These are phyloP conservation scores for Clunio marinus DNA, from an alignment of 2,888 invertebrate species.

Conservation along the genomic window DNA sequence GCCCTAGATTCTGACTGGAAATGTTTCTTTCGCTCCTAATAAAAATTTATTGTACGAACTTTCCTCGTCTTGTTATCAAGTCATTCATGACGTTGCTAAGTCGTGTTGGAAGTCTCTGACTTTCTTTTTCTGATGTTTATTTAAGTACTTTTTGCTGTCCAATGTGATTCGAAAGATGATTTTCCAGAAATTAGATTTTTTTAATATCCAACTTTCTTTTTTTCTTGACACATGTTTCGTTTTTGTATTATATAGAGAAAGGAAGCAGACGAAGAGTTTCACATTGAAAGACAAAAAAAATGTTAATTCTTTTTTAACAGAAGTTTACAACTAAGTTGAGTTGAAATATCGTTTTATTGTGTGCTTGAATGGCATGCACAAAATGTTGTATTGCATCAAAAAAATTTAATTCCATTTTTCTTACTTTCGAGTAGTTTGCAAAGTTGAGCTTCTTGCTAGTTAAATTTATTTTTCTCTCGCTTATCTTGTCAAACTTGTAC, in stretches of 20 bases:
- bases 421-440: not conserved
- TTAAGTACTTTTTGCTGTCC: too few relatives aligned
- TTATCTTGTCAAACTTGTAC: conserved; percentile 12
- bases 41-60: conserved; percentile 31
- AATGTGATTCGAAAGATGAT: not conserved
- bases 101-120: not conserved
- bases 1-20: conserved; percentile 18
- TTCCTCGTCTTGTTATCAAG: conserved; percentile 18
- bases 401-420: not conserved
- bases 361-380: too few relatives aligned
- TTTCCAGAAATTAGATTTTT: not conserved
- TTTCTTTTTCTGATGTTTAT: not conserved
- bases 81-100: not conserved
- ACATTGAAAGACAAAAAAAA: too few relatives aligned
- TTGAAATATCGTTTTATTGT: too few relatives aligned
- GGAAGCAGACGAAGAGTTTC: not conserved
- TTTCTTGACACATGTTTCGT: not conserved
- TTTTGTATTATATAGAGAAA: too few relatives aligned
- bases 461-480: not conserved
- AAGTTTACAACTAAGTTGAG: not conserved
- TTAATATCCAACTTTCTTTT: not conserved
- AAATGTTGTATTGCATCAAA: not conserved
- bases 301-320: not conserved
- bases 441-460: not conserved
- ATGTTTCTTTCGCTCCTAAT: conserved; percentile 25